Base-by-base conservation (phyloP, 2,888 invertebrate species). In the Alcis repandata region DNA sequence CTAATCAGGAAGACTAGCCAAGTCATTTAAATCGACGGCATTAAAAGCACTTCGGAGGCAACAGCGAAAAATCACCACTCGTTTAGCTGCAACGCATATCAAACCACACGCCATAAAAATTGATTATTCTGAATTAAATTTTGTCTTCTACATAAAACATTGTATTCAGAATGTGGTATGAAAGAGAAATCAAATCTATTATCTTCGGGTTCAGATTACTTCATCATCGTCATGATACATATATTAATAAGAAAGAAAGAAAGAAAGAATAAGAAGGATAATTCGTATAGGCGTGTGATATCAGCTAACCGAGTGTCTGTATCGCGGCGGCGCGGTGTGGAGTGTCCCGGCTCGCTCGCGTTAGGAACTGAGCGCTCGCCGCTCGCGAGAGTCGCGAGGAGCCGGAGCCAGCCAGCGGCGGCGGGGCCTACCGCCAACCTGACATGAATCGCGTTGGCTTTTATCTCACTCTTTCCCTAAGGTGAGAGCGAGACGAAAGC, bases 261-360 rank as follows among this genome's bases (percentile, higher is more conserved):
- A n/a, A n/a, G n/a, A n/a, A n/a, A n/a, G n/a, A n/a, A n/a, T n/a
- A n/a, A n/a, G n/a, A n/a, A n/a, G n/a, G n/a, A n/a, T n/a, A n/a
- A n/a, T n/a, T n/a, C n/a, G n/a, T n/a, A n/a, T n/a, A n/a, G n/a
- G n/a, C n/a, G n/a, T 32, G 36, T 52, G 52, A 43, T 36, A 20
- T 22, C 11, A 51, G 20, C 45, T 15, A 38, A 33, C 19, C 17
- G 48, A 49, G 49, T 48, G 32, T 11, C 8, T 8, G 32, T 32
- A 20, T 38, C 40, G 58, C 48, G 40, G 15, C 20, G 15, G 9
- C 60, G 73, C 66, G 70, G 32, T 49, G 72, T 71, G 79, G 80
- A 80, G 79, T 75, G 77, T 40, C 75, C 64, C 78, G 68, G 82
- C 80, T 78, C 77, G 80, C 80, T 82, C 80, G 78, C 53, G 68